Base-by-base conservation (phyloP, 2,113 vertebrate genomes). In the Amazona guildingii region DNA sequence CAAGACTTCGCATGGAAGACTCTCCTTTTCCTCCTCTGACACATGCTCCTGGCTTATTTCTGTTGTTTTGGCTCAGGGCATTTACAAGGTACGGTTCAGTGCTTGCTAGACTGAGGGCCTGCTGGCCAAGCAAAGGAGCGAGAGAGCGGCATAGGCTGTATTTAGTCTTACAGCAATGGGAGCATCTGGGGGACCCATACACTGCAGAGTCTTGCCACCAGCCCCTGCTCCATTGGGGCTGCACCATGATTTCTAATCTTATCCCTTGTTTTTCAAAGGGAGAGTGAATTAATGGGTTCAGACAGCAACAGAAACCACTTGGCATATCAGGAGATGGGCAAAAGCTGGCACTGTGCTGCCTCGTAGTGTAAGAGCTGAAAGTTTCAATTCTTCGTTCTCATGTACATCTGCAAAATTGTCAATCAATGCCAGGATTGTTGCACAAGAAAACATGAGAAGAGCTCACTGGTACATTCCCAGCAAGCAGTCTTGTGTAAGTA, bases 401-500 rank as follows among this genome's bases (percentile, higher is more conserved):
- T 9, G 31, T 54, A 31, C 49, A 77, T 77, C 94, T 93, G 86
- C 64, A 88, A 88, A 81, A 74, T 27, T 78, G 48, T 64, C 80
- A 72, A 1, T 78, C 61, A 81, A 2, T 39, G 76, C 37, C 0
- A 0, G 41, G 43, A 51, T 86, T 61, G 59, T 61, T 84, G 76
- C 64, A 68, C 33, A 75, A 88, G 83, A 88, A 77, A 86, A 43
- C 1, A 2, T 79, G 57, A 83, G 72, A 77, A 83, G 66, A 80
- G 27, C 61, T 73, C 1, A 1, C n/a, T 81, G n/a, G 44, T 81
- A 74, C 6, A 0, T 68, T 86, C n/a, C 73, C 83, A 88, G 61
- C 64, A 63, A 77, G 61, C 0, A 0, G 27, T 28, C 66, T 63
- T 16, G 43, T 44, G 33, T 35, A 84, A 1, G 2, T 9, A 1